phyloP scores from a whole-genome alignment of 1,140 invertebrate species.

The Cotesia chilonis region DNA sequence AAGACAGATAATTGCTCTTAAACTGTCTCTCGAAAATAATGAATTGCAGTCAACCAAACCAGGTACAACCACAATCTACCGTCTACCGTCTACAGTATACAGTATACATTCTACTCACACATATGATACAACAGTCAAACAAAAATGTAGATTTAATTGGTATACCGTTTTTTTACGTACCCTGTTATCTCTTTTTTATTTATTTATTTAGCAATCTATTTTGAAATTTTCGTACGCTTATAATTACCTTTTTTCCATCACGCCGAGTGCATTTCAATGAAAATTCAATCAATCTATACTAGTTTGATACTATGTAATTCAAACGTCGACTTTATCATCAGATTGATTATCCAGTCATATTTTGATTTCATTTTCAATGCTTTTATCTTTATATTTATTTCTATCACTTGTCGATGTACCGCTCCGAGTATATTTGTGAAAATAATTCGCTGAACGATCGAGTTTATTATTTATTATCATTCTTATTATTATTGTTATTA shows the following conservation, averaged over 20 bases:
- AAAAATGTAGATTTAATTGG: conserved; percentile 32
- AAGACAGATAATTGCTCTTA: too few relatives aligned
- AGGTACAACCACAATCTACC: neutral
- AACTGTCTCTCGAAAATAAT: too few relatives aligned
- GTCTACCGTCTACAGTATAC: too few relatives aligned
- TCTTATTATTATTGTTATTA: neutral
- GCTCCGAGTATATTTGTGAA: neutral
- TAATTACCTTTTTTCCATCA: too few relatives aligned
- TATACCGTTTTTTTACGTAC: neutral
- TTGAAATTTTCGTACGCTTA: too few relatives aligned
- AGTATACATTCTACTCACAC: neutral
- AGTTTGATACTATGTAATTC: conserved; percentile 4
- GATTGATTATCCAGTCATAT: conserved; percentile 1
- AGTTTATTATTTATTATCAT: conserved; percentile 1
- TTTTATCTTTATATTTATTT: conserved; percentile 15
- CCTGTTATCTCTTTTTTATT: conserved; percentile 10
- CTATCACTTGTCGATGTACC: conserved; percentile 10
- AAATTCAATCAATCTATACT: neutral
- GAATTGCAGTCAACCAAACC: neutral
- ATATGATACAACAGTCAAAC: neutral
- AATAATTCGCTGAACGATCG: conserved; percentile 24
- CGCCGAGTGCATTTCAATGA: neutral
- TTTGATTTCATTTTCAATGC: neutral
- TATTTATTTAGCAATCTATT: neutral
- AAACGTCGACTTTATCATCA: neutral